Evolutionary conservation across 2,888 invertebrate genomes (phyloP).

Genomic region (Lomographa bimaculata): DNA sequence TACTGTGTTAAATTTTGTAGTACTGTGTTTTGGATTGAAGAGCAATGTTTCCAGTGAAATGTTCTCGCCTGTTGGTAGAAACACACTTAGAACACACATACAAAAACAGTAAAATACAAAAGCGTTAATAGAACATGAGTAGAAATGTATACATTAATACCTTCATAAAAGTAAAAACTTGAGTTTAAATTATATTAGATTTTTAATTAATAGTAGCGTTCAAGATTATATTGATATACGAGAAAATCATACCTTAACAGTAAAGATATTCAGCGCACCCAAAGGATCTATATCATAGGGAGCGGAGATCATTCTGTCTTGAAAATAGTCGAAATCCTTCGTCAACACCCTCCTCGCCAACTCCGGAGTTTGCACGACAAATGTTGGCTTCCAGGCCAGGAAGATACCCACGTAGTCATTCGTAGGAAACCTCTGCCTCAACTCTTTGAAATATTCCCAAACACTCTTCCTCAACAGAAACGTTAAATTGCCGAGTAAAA

Average conservation of each 20-base stretch:
- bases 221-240: too few relatives aligned
- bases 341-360: constrained; percentile 54
- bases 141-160: too few relatives aligned
- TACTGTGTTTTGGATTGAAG: too few relatives aligned
- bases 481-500: constrained; percentile 53
- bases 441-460: constrained; percentile 49
- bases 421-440: constrained; percentile 39
- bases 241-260: constrained; percentile 49
- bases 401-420: constrained; percentile 59
- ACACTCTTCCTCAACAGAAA: constrained; percentile 60
- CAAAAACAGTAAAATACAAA: too few relatives aligned
- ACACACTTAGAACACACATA: too few relatives aligned
- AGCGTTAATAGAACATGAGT: too few relatives aligned
- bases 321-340: constrained; percentile 57
- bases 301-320: constrained; percentile 52
- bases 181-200: too few relatives aligned
- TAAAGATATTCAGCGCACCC: constrained; percentile 63
- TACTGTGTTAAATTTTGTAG: too few relatives aligned
- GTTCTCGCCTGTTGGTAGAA: too few relatives aligned
- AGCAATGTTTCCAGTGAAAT: too few relatives aligned
- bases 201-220: too few relatives aligned
- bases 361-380: constrained; percentile 59
- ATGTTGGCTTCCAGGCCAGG: constrained; percentile 53
- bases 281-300: constrained; percentile 52
- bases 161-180: too few relatives aligned